Evolutionary conservation across 2,888 invertebrate genomes (phyloP), one percentile per base, ranked within the genome.

Genomic region (Hypena proboscidalis): DNA sequence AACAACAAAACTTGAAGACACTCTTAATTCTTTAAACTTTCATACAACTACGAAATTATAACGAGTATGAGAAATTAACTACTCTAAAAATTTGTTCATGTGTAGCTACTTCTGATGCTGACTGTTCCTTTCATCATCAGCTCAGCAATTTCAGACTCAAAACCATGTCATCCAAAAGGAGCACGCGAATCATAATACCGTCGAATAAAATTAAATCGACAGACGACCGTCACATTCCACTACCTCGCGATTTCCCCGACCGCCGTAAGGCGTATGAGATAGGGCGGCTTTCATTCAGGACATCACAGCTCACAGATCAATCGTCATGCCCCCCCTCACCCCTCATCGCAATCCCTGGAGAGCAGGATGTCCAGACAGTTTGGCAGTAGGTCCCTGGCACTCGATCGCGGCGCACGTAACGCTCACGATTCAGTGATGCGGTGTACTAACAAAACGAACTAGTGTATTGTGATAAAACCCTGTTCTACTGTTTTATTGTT

Each of bases 241-340:
- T 11, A n/a, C 10, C 4, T 13, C 20, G 4, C 27, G 31, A 23
- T 44, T 10, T 8, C 3, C 19, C 23, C 32, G 31, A 33, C 30
- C 19, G 26, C 14, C 51, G 44, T 51, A 54, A 44, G 45, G 44
- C 58, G 64, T 47, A 58, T 58, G 58, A 53, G 58, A 47, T 68
- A 70, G 77, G 78, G 77, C 75, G 69, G 70, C 67, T 57, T 77
- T 78, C 75, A 81, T 81, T 80, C 83, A 83, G 80, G 78, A 79
- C 77, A 73, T 76, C 74, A 70, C 65, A 70, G 42, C 70, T 77
- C 72, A 69, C 85, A 84, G 85, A 90, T 89, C 89, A 89, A 89
- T 89, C 85, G 80, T 72, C 70, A 58, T 67, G 63, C 70, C 74
- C 74, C 74, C 58, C 60, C 66, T 57, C 58, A 58, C 50, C 52